A percentile compares a stretch with the other conserved stretches of the same genome.
These are phyloP conservation scores for Lutraria rhynchaena DNA, from an alignment of 1,140 invertebrate species.

Conservation along the genomic window DNA sequence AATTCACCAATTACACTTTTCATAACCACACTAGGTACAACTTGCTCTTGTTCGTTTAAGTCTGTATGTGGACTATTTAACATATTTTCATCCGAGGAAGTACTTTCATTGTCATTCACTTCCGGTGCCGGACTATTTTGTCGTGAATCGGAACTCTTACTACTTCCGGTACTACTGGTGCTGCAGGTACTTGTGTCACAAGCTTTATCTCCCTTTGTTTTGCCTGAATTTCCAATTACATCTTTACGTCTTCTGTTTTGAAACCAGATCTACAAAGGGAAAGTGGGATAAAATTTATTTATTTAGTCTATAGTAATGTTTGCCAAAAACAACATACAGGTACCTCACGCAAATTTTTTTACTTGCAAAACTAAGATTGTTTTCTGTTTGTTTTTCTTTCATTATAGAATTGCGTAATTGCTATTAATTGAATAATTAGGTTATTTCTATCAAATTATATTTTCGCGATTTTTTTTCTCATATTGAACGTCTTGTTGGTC, in stretches of 20 bases:
- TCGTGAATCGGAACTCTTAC: slow-evolving; percentile 24
- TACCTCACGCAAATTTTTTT: too few species aligned
- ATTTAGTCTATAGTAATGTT: too few species aligned
- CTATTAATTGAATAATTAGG: too few species aligned
- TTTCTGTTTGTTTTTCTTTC: too few species aligned
- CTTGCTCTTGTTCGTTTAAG: slow-evolving; percentile 18
- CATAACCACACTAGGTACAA: slow-evolving; percentile 75
- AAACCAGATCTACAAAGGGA: slow-evolving; percentile 77
- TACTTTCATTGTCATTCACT: slow-evolving; percentile 41
- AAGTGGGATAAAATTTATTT: too few species aligned
- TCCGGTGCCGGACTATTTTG: slow-evolving; percentile 38
- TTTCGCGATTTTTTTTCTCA: too few species aligned
- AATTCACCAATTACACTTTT: slow-evolving; percentile 76
- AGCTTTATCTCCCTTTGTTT: slow-evolving; percentile 58
- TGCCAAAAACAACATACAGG: too few species aligned
- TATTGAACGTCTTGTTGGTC: too few species aligned
- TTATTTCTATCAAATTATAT: too few species aligned
- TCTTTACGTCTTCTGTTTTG: slow-evolving; percentile 79
- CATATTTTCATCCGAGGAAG: slow-evolving; percentile 46
- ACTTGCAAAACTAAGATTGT: too few species aligned
- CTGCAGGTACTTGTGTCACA: slow-evolving; percentile 51
- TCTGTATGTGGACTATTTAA: slow-evolving; percentile 33
- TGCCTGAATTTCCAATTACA: slow-evolving; percentile 67
- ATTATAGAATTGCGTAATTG: too few species aligned
- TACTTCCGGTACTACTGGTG: slow-evolving; percentile 54